phyloP scores from a whole-genome alignment of 2,888 invertebrate genomes.

The Caenorhabditis afra region DNA sequence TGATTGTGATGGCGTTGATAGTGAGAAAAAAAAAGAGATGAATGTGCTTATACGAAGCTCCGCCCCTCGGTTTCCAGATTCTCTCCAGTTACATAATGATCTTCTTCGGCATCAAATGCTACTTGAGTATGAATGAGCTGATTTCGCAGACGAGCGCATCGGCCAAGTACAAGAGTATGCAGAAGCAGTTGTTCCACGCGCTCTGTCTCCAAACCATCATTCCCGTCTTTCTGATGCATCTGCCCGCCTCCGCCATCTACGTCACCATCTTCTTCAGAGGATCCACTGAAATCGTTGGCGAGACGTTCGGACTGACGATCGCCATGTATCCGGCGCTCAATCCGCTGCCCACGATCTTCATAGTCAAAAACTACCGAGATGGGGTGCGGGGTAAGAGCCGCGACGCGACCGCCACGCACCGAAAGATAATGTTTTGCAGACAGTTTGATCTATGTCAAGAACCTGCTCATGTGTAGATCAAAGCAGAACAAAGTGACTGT shows the following conservation, averaged over 20 bases:
- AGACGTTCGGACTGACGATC: conserved; percentile 29
- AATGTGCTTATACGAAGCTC: too few species aligned
- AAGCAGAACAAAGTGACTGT: too few species aligned
- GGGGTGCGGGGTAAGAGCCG: conserved; percentile 19
- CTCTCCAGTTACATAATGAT: conserved; percentile 30
- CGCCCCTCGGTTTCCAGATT: conserved; percentile 13
- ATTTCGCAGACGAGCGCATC: conserved; percentile 14
- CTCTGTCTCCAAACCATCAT: conserved; percentile 42
- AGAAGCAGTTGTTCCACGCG: conserved; percentile 40
- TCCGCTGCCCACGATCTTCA: conserved; percentile 43
- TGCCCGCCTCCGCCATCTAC: conserved; percentile 28
- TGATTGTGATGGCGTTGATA: conserved; percentile 33
- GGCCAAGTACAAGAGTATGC: conserved; percentile 32
- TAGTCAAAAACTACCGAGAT: conserved; percentile 36
- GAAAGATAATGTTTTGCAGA: too few species aligned
- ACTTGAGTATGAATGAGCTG: conserved; percentile 21
- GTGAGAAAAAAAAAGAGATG: conserved; percentile 8
- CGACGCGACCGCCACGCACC: too few species aligned
- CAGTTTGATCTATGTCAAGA: too few species aligned
- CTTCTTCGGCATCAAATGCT: conserved; percentile 38
- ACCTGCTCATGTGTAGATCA: too few species aligned
- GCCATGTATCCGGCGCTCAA: conserved; percentile 42
- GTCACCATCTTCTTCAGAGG: conserved; percentile 27
- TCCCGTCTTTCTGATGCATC: conserved; percentile 41
- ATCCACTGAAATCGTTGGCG: conserved; percentile 24